Percentiles rank a stretch among this genome's conserved stretches.
These are phyloP conservation scores for Diplodus puntazzo DNA, from an alignment of 2,797 vertebrate genomes.

Conservation along the genomic window DNA sequence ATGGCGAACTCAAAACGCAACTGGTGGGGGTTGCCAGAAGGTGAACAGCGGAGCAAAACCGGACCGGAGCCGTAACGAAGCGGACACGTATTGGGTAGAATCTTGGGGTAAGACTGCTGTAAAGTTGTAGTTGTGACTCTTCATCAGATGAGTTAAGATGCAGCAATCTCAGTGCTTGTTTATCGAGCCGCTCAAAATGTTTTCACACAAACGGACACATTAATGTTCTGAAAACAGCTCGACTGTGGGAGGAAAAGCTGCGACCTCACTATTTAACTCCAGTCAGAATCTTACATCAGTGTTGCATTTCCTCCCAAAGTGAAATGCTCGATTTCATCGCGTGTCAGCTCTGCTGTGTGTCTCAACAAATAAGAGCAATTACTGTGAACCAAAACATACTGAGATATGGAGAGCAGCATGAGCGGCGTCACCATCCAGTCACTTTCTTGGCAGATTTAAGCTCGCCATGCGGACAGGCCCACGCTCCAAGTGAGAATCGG, in stretches of 20 bases:
- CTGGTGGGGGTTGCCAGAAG: too few relatives aligned
- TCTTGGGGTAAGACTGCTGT: background rate
- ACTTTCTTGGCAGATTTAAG: slow-evolving; percentile 57
- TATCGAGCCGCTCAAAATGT: slow-evolving; percentile 40
- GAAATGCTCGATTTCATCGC: slow-evolving; percentile 29
- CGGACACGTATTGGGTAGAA: too few relatives aligned
- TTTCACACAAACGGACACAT: slow-evolving; percentile 43
- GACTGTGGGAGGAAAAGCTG: slow-evolving; percentile 32
- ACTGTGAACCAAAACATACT: slow-evolving; percentile 51
- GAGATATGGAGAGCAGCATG: slow-evolving; percentile 37
- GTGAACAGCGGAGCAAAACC: too few relatives aligned
- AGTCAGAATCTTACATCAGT: slow-evolving; percentile 55
- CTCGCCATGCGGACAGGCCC: slow-evolving; percentile 41
- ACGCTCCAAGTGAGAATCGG: slow-evolving; percentile 49
- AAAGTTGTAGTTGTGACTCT: background rate
- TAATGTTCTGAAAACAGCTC: slow-evolving; percentile 41
- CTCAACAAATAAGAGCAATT: slow-evolving; percentile 67
- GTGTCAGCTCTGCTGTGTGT: slow-evolving; percentile 46
- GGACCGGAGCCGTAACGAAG: too few relatives aligned
- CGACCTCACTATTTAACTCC: slow-evolving; percentile 35
- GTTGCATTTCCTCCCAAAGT: slow-evolving; percentile 40
- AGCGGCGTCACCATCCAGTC: slow-evolving; percentile 34
- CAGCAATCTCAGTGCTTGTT: slow-evolving; percentile 30
- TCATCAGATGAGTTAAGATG: slow-evolving; percentile 21
- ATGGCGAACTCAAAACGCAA: too few relatives aligned